phyloP scores from a whole-genome alignment of 1,140 invertebrate genomes.

The Drosophila melanogaster region Release_6_plus_ISO1_MT NC_004354.4:14544501-14545000 shows the following conservation, averaged over 20 bases:
- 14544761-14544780: conserved; percentile 25
- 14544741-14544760: conserved; percentile 26
- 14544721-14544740: conserved; percentile 30
- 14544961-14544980: conserved; percentile 25
- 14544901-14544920: conserved; percentile 8
- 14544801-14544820: conserved; percentile 33
- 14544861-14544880: not conserved
- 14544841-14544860: conserved; percentile 9
- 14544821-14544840: not conserved
- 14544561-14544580: not conserved
- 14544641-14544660: conserved; percentile 6
- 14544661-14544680: not conserved
- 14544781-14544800: conserved; percentile 13
- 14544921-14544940: conserved; percentile 42
- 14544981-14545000: conserved; percentile 22
- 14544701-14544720: conserved; percentile 58
- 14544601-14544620: conserved; percentile 46
- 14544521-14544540: no score
- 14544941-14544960: conserved; percentile 42
- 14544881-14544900: conserved; percentile 27
- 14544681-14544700: conserved; percentile 2
- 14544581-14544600: not conserved
- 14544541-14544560: not conserved
- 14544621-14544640: conserved; percentile 42
- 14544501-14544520: no score